Base-by-base conservation (phyloP, 2,888 invertebrate genomes). In the Epistrophe grossulariae region DNA sequence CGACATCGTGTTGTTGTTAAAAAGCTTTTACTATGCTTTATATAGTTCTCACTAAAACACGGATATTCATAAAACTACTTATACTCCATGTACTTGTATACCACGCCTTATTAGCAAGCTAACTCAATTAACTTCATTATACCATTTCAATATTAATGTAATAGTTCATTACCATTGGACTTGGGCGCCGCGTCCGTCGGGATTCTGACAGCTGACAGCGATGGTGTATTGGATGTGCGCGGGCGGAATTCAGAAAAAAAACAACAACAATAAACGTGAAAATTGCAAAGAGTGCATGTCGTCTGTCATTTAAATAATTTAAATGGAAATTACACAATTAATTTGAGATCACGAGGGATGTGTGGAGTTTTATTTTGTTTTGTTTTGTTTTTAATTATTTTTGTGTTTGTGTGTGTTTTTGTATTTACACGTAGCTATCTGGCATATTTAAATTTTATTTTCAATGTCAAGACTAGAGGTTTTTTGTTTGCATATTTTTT, bases 241-340 rank as follows among this genome's bases (percentile, higher is more conserved):
- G 73, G 72, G 79, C 66, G 55, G 76, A 59, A 57, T 52, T 62
- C 35, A 52, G 62, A 43, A 66, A 43, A 4, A 45, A 9, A 50
- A 40, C 11, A 71, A 17, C 40, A 62, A 55, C n/a, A 81, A 71
- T 64, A 60, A 68, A 78, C 55, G 48, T 80, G 64, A 19, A 82
- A 85, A 74, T 82, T 59, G 81, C 73, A 17, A 64, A 73, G 64
- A 85, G 82, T 85, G 85, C 85, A 85, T 85, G 78, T 85, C 52
- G 78, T 79, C 73, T 85, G 85, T 82, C 81, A 82, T 85, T 85
- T 82, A 82, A 85, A 82, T 78, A 85, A 82, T 85, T 74, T 79
- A 85, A 85, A 74, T 85, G 78, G 64, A 85, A 85, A 85, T 74
- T 81, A 74, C 78, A 85, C 81, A 85, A 81, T 82, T 85, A 85